Evolutionary conservation across 2,113 vertebrate genomes (phyloP), one percentile per base, ranked within the genome.

Genomic region (Saccopteryx leptura): DNA sequence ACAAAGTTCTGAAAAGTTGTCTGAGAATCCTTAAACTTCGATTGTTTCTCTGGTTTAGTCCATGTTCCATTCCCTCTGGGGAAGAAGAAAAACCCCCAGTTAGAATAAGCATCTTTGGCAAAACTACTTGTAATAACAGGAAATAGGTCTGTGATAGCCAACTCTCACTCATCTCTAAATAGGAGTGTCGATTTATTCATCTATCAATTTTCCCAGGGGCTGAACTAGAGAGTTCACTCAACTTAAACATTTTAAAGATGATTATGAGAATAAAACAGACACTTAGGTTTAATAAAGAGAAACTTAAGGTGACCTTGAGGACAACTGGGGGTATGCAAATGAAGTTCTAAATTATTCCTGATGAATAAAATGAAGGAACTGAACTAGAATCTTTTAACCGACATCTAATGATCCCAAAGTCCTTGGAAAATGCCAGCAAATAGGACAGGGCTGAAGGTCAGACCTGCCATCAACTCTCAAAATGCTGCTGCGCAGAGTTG

Each of bases 41-140:
- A 87, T n/a, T 84, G 5, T 31, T 7, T 87, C 65, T 87, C 78
- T 65, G 74, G 63, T 75, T 78, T 60, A 76, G 13, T 80, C 31
- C 80, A 50, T 23, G 39, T 61, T 89, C 33, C 33, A n/a, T 83
- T 83, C 58, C n/a, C 54, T 83, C 46, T 48, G 3, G 26, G 24
- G 83, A 46, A 39, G 28, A 31, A n/a, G 65, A 85, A 63, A 54
- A 91, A 82, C 69, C 94, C n/a, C 68, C 54, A 68, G 68, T 33
- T 58, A 91, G 58, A 78, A 88, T 86, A 79, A 85, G 52, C 39
- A 33, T 92, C 56, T 88, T 76, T 91, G 87, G 87, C 75, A 91
- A 65, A 93, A 93, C 9, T 72, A 72, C 48, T 81, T 88, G 7
- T 69, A 89, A 89, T 61, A 39, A 33, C 61, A 91, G 81, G 54